Evolutionary conservation across 2,113 vertebrate species (phyloP).

Genomic region (Centrocercus urophasianus): DNA sequence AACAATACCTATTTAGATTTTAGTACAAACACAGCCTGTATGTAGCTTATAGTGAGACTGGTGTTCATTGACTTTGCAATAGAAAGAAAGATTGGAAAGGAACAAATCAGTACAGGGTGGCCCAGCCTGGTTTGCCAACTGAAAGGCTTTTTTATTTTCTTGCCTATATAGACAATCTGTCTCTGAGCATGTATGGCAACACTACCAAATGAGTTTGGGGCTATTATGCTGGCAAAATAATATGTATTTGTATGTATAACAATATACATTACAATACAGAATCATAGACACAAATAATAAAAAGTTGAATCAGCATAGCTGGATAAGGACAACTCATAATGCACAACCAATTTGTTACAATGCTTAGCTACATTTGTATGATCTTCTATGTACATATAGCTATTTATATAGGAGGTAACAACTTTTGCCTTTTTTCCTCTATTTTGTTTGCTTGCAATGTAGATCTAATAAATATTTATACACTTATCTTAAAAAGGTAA

Average conservation of each 20-base stretch:
- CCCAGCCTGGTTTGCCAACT: background rate
- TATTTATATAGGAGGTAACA: background rate
- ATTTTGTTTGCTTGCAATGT: background rate
- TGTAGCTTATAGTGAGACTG: background rate
- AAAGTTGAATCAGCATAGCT: background rate
- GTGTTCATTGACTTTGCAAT: background rate
- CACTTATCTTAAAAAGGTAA: background rate
- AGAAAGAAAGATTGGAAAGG: background rate
- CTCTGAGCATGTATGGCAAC: background rate
- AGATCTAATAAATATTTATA: constrained; percentile 25
- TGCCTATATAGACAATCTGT: background rate
- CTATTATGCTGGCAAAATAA: background rate
- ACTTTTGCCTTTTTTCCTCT: background rate
- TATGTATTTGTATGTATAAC: background rate
- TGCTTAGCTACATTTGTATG: background rate
- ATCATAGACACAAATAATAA: background rate
- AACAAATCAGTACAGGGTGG: background rate
- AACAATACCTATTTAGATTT: background rate
- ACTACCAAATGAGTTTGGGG: background rate
- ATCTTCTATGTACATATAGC: background rate
- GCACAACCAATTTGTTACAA: background rate
- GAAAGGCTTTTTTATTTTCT: background rate
- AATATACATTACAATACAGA: background rate
- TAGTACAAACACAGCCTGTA: background rate
- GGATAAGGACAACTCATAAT: background rate